phyloP scores from a whole-genome alignment of 2,113 vertebrate genomes.

The Phodopus roborovskii region DNA sequence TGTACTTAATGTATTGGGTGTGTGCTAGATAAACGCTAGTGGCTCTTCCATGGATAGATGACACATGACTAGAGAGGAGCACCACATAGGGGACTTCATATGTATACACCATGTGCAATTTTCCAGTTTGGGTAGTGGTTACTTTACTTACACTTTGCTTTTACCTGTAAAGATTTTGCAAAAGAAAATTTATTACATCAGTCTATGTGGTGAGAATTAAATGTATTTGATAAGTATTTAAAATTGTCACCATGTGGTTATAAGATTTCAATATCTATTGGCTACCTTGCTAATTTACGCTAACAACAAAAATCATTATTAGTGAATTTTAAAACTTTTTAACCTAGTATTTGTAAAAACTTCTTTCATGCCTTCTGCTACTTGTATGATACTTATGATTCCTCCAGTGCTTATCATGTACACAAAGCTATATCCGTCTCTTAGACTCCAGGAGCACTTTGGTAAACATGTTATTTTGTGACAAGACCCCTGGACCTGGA shows the following conservation, averaged over 20 bases:
- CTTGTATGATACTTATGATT: background rate
- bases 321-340: constrained; percentile 1
- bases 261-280: background rate
- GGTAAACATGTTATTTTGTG: background rate
- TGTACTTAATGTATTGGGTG: background rate
- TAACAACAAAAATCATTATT: background rate
- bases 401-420: background rate
- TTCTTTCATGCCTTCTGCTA: background rate
- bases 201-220: background rate
- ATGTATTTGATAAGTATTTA: background rate
- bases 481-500: background rate
- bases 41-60: background rate
- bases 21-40: background rate
- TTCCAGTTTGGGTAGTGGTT: background rate
- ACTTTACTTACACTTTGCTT: background rate
- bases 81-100: background rate
- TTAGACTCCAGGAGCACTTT: background rate
- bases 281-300: background rate
- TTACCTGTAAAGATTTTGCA: background rate
- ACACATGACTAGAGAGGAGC: background rate
- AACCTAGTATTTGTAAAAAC: background rate
- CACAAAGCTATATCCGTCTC: background rate
- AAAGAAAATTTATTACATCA: constrained; percentile 5
- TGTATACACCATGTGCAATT: background rate
- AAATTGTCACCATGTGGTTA: background rate